Evolutionary conservation across 92 coral and sea anemone genomes (phyloP).

Genomic region (Phenganax marumi): DNA sequence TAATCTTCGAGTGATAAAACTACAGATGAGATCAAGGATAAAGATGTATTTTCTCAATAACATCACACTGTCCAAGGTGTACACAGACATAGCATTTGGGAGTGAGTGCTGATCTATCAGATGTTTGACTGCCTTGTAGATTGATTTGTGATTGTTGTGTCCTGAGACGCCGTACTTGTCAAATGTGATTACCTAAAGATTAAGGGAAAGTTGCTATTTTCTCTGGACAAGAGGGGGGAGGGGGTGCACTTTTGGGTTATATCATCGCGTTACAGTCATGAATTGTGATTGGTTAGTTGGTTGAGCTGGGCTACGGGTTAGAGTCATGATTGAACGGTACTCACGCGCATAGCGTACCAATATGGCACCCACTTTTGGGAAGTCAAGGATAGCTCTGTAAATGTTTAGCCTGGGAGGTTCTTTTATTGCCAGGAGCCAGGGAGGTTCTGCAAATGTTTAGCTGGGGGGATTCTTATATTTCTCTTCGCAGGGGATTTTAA

Average conservation of each 20-base stretch:
- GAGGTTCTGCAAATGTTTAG: too few species aligned
- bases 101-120: conserved; percentile 53
- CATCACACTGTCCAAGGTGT: conserved; percentile 68
- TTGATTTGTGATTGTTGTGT: conserved; percentile 78
- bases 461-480: too few species aligned
- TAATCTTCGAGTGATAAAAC: conserved; percentile 65
- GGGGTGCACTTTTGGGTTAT: neutral
- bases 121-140: conserved; percentile 64
- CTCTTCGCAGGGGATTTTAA: too few species aligned
- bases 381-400: too few species aligned
- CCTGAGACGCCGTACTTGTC: conserved; percentile 94
- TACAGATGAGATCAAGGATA: conserved; percentile 69
- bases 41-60: conserved; percentile 78
- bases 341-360: too few species aligned
- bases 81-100: conserved; percentile 49
- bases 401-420: too few species aligned
- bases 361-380: too few species aligned
- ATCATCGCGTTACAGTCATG: too few species aligned
- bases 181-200: conserved; percentile 75
- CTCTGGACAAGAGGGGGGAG: neutral
- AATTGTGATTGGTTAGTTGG: too few species aligned
- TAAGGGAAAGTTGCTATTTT: neutral
- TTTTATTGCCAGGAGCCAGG: too few species aligned
- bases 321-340: too few species aligned
- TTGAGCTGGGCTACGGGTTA: too few species aligned